phyloP scores from a whole-genome alignment of 2,113 vertebrate species.

The Dolichallabes microphthalmus region DNA sequence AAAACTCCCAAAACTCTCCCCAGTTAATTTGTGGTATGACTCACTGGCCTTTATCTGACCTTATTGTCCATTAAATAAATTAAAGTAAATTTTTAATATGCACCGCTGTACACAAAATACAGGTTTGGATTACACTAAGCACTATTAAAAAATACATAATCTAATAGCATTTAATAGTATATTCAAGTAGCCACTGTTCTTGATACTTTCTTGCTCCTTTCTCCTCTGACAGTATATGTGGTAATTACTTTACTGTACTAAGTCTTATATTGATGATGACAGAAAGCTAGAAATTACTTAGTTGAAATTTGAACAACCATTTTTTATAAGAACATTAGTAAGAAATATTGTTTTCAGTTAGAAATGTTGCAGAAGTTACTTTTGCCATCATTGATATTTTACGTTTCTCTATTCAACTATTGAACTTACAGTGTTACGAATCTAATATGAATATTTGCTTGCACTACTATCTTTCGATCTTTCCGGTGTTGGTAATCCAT shows the following conservation, averaged over 20 bases:
- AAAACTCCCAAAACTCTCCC: conserved; percentile 59
- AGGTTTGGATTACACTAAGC: background rate
- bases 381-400: background rate
- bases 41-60: conserved; percentile 54
- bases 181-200: background rate
- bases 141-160: background rate
- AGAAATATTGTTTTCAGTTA: background rate
- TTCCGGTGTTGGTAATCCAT: conserved; percentile 52
- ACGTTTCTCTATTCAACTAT: conserved; percentile 51
- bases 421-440: conserved; percentile 54
- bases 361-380: background rate
- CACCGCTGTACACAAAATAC: conserved; percentile 37
- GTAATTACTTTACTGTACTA: too few relatives aligned
- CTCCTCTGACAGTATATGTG: background rate
- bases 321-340: background rate
- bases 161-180: background rate
- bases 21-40: conserved; percentile 58
- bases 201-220: background rate
- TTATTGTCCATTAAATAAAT: conserved; percentile 62
- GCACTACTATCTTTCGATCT: conserved; percentile 52
- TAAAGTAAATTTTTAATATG: conserved; percentile 56
- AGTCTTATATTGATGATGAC: too few relatives aligned
- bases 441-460: conserved; percentile 64
- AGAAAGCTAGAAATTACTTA: background rate
- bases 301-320: background rate